Evolutionary conservation across 2,888 invertebrate species (phyloP).

Genomic region (Rhamphomyia laevipes): DNA sequence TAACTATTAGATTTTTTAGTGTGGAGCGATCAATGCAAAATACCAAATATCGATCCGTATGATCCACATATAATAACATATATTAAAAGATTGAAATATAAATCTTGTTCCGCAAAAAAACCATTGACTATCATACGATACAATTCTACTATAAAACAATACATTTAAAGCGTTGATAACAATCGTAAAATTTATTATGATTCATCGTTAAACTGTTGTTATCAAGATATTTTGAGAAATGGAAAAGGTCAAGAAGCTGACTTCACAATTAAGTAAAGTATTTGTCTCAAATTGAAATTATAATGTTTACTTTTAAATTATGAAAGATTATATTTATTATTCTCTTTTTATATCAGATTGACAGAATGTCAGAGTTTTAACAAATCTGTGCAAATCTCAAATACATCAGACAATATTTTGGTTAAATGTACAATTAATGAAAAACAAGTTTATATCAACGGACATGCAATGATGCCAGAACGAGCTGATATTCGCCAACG

Average conservation of each 20-base stretch:
- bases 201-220: constrained; percentile 28
- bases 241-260: constrained; percentile 24
- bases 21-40: constrained; percentile 49
- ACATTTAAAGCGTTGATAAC: constrained; percentile 25
- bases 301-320: too few species aligned
- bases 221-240: constrained; percentile 28
- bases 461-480: constrained; percentile 45
- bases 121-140: constrained; percentile 29
- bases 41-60: constrained; percentile 48
- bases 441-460: constrained; percentile 31
- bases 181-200: constrained; percentile 15
- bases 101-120: constrained; percentile 38
- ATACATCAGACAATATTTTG: constrained; percentile 38
- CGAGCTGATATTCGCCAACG: constrained; percentile 40
- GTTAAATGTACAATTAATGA: constrained; percentile 39
- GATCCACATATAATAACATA: constrained; percentile 42
- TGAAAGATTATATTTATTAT: too few species aligned
- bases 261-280: constrained; percentile 22
- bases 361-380: constrained; percentile 39
- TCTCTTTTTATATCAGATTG: constrained; percentile 15
- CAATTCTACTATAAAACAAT: constrained; percentile 21
- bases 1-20: constrained; percentile 34
- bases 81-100: constrained; percentile 42
- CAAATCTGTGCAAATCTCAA: constrained; percentile 27
- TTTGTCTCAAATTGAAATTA: not conserved